Percentiles rank a stretch among this genome's conserved stretches.
Evolutionary conservation across 1,140 invertebrate genomes (phyloP).

Genomic region (Diplogasteroides magnus): DNA sequence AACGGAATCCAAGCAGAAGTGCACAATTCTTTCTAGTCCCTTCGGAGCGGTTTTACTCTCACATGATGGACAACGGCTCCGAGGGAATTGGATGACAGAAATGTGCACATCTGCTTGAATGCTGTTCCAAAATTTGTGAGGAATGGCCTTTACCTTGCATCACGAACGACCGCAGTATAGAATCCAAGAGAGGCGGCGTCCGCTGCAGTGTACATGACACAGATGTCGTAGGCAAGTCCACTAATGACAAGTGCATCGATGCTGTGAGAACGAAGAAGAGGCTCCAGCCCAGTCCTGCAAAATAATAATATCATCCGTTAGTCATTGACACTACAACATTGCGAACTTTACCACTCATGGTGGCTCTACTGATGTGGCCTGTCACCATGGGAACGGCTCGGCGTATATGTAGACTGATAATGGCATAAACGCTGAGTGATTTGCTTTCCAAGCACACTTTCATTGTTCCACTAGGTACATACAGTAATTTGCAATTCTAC

Average conservation of each 20-base stretch:
- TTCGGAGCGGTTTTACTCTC: too few species aligned
- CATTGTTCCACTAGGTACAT: too few species aligned
- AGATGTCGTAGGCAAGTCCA: slow-evolving; percentile 90
- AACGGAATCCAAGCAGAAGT: too few species aligned
- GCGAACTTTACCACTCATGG: background rate
- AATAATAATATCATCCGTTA: slow-evolving; percentile 64
- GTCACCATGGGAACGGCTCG: slow-evolving; percentile 9
- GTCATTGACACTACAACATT: background rate
- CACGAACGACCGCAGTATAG: slow-evolving; percentile 40
- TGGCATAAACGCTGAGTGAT: background rate
- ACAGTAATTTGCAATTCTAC: too few species aligned
- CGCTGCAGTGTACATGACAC: slow-evolving; percentile 64
- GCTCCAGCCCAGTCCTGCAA: slow-evolving; percentile 72
- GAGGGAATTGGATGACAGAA: too few species aligned
- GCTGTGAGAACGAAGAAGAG: slow-evolving; percentile 70
- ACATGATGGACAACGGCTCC: too few species aligned
- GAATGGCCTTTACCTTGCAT: slow-evolving; percentile 48
- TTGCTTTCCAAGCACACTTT: too few species aligned
- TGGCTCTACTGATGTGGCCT: slow-evolving; percentile 3
- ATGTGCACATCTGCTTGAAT: too few species aligned
- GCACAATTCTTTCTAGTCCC: too few species aligned
- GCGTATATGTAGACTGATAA: slow-evolving; percentile 18
- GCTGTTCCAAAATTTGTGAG: too few species aligned
- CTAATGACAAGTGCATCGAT: slow-evolving; percentile 89
- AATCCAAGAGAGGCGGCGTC: slow-evolving; percentile 63